phyloP scores from a whole-genome alignment of 2,888 invertebrate genomes.

The Dendrolimus pini region DNA sequence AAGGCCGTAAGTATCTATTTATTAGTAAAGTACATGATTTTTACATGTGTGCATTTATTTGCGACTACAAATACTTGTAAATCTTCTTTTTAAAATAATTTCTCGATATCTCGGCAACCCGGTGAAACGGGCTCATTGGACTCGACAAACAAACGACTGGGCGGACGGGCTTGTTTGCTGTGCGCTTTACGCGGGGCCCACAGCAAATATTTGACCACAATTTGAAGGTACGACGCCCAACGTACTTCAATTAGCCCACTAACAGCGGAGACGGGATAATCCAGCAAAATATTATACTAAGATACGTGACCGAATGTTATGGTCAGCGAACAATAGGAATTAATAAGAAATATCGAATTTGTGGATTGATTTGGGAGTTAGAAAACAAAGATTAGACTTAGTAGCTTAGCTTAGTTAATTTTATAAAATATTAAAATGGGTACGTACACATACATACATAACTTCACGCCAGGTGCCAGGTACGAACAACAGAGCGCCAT shows the following conservation, averaged over 20 bases:
- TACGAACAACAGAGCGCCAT: too few relatives aligned
- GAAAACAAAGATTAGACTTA: too few relatives aligned
- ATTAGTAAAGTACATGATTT: too few relatives aligned
- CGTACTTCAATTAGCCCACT: conserved; percentile 46
- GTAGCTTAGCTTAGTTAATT: too few relatives aligned
- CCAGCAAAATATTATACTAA: conserved; percentile 22
- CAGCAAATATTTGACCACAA: conserved; percentile 64
- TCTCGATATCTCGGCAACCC: neutral
- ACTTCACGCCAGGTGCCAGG: too few relatives aligned
- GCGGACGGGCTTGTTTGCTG: conserved; percentile 44
- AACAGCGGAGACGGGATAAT: conserved; percentile 26
- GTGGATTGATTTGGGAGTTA: neutral
- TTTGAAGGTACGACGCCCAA: conserved; percentile 64
- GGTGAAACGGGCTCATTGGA: conserved; percentile 38
- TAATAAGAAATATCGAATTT: neutral
- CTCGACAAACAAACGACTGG: conserved; percentile 46
- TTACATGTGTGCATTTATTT: too few relatives aligned
- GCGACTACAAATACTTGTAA: too few relatives aligned
- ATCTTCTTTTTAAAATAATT: too few relatives aligned
- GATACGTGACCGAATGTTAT: neutral
- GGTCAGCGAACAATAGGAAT: neutral
- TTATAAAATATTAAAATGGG: too few relatives aligned
- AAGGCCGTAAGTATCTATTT: too few relatives aligned
- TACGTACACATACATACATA: too few relatives aligned
- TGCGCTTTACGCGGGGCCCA: conserved; percentile 47